Conservation (phyloP, 1,140 invertebrate genomes). For the Lepidotrigona ventralis region DNA sequence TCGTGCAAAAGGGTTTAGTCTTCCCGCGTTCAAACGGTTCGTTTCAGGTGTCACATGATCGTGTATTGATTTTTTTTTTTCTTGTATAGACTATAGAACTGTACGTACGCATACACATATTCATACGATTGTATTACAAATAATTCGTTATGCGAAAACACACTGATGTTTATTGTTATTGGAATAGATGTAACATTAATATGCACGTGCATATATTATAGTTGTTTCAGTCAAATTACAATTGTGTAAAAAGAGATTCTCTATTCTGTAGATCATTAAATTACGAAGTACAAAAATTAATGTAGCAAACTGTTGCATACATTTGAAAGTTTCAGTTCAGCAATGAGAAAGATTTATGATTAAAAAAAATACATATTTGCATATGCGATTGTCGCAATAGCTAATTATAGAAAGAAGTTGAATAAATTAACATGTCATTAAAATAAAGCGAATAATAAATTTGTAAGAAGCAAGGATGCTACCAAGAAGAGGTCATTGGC, state of each 20-base stretch:
- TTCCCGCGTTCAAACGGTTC: constrained; percentile 37
- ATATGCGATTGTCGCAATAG: not conserved
- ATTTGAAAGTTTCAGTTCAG: not conserved
- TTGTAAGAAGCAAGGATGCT: constrained; percentile 1
- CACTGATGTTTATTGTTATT: constrained; percentile 7
- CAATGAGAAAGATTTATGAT: not conserved
- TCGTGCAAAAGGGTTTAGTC: constrained; percentile 19
- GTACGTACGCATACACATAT: not conserved
- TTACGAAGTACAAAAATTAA: constrained; percentile 5
- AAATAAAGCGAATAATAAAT: not conserved
- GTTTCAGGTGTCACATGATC: constrained; percentile 30
- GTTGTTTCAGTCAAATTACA: not conserved
- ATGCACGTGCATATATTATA: not conserved
- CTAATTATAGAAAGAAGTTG: not conserved
- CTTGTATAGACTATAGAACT: not conserved
- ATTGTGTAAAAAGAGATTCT: not conserved
- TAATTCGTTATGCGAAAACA: not conserved
- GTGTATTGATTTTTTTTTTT: constrained; percentile 26
- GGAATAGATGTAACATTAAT: not conserved
- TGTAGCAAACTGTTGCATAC: constrained; percentile 34
- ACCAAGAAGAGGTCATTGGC: constrained; percentile 27
- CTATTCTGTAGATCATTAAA: not conserved
- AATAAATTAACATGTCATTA: not conserved
- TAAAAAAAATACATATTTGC: not conserved
- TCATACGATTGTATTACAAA: not conserved